Evolutionary conservation across 2,113 vertebrate species (phyloP).

Genomic region (Bubo bubo): DNA sequence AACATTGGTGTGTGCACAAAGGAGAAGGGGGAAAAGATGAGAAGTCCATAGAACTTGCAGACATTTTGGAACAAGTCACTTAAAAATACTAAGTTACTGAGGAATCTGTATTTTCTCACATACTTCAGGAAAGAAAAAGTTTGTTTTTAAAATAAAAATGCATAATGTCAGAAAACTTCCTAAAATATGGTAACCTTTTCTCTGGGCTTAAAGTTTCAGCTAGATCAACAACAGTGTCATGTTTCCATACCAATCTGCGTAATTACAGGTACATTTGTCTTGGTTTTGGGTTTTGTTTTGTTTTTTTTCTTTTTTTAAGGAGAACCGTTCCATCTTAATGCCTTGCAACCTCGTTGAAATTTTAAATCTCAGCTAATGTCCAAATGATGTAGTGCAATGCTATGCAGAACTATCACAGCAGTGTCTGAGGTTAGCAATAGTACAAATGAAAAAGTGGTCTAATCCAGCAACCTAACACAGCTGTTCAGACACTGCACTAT

Average conservation of each 20-base stretch:
- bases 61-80: not conserved
- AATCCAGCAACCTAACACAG: not conserved
- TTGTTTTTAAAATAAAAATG: slow-evolving; percentile 3
- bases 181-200: not conserved
- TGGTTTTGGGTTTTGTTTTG: not conserved
- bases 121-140: not conserved
- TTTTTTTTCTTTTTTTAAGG: not conserved
- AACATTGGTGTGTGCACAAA: not conserved
- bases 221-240: not conserved
- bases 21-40: not conserved
- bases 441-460: not conserved
- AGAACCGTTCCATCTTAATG: not conserved
- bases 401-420: not conserved
- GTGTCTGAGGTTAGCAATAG: not conserved
- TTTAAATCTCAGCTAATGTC: not conserved
- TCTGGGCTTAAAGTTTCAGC: not conserved
- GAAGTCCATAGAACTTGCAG: not conserved
- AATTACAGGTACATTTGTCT: not conserved
- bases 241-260: not conserved
- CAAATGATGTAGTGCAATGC: not conserved
- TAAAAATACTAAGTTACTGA: not conserved
- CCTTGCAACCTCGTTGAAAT: not conserved
- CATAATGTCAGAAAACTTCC: not conserved
- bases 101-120: slow-evolving; percentile 13
- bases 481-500: not conserved